These are phyloP conservation scores for Eulemur rufifrons DNA, from an alignment of 2,113 vertebrate species.

Conservation along the genomic window DNA sequence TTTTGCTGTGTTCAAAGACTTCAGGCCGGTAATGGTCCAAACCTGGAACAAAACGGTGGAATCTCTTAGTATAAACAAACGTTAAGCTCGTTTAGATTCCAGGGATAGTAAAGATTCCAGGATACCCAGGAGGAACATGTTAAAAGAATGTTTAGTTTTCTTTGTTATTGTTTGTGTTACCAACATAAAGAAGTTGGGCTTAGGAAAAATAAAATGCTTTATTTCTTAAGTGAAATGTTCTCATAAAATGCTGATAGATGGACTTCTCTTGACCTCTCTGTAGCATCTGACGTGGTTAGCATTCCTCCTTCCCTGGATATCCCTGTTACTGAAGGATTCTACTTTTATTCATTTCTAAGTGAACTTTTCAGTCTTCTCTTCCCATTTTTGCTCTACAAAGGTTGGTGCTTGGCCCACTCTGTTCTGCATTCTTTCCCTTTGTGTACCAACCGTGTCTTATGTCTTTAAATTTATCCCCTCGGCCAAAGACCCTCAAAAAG, in stretches of 20 bases:
- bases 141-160: constrained; percentile 35
- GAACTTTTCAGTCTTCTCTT: background rate
- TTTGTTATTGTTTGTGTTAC: constrained; percentile 51
- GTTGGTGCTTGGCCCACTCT: too few species aligned
- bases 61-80: constrained; percentile 56
- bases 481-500: background rate
- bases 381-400: background rate
- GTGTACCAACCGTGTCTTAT: background rate
- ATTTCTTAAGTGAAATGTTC: constrained; percentile 22
- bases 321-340: background rate
- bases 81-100: constrained; percentile 75
- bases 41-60: constrained; percentile 84
- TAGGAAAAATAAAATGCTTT: constrained; percentile 50
- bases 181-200: constrained; percentile 24
- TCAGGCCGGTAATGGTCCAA: constrained; percentile 98
- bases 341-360: background rate
- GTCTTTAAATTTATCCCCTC: background rate
- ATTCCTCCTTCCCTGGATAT: background rate
- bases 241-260: background rate
- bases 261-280: background rate
- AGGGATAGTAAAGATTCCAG: constrained; percentile 72
- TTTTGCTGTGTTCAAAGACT: constrained; percentile 98
- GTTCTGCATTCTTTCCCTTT: background rate
- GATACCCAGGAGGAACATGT: constrained; percentile 42
- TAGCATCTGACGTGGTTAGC: background rate